Evolutionary conservation across 2,113 vertebrate genomes (phyloP), one percentile per base, ranked within the genome.

Genomic region (Raja brachyura): DNA sequence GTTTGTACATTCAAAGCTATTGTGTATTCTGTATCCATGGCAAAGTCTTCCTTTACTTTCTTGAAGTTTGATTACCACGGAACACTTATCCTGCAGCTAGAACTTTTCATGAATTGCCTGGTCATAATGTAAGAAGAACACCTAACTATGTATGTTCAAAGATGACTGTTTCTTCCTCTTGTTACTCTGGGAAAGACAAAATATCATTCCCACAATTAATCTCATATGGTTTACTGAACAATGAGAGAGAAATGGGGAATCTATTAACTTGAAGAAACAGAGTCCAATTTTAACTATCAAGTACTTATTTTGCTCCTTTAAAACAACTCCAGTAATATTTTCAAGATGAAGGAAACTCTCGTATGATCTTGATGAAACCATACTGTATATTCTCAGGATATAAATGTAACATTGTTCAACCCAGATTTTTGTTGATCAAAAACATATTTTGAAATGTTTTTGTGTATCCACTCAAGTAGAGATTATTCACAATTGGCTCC

Each of bases 291-390:
- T 48, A 85, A 59, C 54, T 85, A 54, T 8, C 25, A 25, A 59
- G 56, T 59, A 22, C 3, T 56, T 85, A 85, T 22, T 85, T 56
- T 28, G 48, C 59, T 85, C 10, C 54, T 28, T 59, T 22, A 56
- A 54, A 59, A 59, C 81, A 85, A 79, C 14, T 79, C 16, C 31
- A 20, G 54, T 56, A 85, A 85, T 85, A 61, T 13, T 59, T 25
- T 10, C 81, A 85, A 85, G 22, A 85, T 85, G 54, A 85, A 85
- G 54, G 54, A 59, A 85, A 85, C 13, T 85, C 81, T 59, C 28
- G 48, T 48, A 56, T 85, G 81, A 61, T 54, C 54, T 85, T 28
- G 22, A 59, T 54, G 25, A 85, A 85, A 56, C 22, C 20, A 85
- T 22, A 48, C 39, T 48, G 39, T 48, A 85, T 4, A 10, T 13